Percentiles rank a stretch among this genome's conserved stretches.
Conservation (phyloP, 2,888 invertebrate species). For the Steromphala cineraria region DNA sequence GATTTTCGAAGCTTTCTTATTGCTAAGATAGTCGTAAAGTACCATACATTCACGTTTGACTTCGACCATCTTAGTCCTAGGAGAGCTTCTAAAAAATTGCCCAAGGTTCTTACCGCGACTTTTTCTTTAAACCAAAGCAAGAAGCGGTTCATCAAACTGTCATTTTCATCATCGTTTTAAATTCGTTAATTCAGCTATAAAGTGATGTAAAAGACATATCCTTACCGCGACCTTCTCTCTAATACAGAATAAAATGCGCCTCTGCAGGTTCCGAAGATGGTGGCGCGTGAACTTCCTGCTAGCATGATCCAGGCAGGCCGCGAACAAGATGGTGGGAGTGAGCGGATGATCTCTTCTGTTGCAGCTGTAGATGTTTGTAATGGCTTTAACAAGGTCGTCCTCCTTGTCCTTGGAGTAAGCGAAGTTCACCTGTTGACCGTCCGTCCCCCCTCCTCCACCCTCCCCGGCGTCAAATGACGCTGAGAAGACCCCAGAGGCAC, state of each 20-base stretch:
- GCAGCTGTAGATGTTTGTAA: conserved; percentile 54
- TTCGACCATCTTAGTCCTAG: too few species aligned
- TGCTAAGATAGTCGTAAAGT: too few species aligned
- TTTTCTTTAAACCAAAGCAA: conserved; percentile 51
- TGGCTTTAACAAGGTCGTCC: conserved; percentile 61
- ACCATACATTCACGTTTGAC: too few species aligned
- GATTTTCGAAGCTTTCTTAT: too few species aligned
- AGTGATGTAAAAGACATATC: background rate
- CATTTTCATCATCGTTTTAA: background rate
- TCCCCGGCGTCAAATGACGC: conserved; percentile 29
- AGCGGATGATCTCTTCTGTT: conserved; percentile 50
- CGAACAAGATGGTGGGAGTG: conserved; percentile 57
- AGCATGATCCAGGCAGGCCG: conserved; percentile 63
- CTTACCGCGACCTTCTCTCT: conserved; percentile 61
- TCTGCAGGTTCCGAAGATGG: conserved; percentile 52
- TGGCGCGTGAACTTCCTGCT: conserved; percentile 52
- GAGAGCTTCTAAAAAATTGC: too few species aligned
- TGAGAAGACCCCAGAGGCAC: conserved; percentile 19
- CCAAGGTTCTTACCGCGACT: too few species aligned
- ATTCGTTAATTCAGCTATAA: background rate
- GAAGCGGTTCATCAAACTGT: conserved; percentile 50
- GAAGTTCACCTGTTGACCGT: conserved; percentile 44
- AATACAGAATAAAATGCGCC: conserved; percentile 51
- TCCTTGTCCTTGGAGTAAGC: conserved; percentile 60
- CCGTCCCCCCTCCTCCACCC: background rate